A percentile compares a stretch with the other conserved stretches of the same genome.
Evolutionary conservation across 2,888 invertebrate species (phyloP).

Genomic region (Polydesmus complanatus): DNA sequence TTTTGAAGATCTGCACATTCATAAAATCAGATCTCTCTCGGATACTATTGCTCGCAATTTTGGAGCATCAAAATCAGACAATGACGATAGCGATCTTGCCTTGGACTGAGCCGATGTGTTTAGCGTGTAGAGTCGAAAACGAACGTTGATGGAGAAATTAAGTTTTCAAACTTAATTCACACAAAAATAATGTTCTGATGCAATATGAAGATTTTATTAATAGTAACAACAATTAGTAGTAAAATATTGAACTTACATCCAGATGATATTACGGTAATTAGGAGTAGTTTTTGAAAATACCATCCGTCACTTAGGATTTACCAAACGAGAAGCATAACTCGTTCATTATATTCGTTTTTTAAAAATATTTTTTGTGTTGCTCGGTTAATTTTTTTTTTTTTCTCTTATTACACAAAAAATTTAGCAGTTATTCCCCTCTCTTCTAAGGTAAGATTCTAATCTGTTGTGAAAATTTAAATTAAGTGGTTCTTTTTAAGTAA

Average conservation of each 20-base stretch:
- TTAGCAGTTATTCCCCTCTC: neutral
- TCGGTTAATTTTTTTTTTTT: neutral
- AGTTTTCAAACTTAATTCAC: neutral
- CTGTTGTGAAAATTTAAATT: no score
- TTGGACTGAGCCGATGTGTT: slow-evolving; percentile 13
- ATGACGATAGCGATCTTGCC: slow-evolving; percentile 21
- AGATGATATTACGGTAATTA: neutral
- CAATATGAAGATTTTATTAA: neutral
- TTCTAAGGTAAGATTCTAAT: no score
- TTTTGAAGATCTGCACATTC: slow-evolving; percentile 42
- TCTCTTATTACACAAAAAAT: neutral
- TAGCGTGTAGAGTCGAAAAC: neutral
- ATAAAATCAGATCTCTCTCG: slow-evolving; percentile 59
- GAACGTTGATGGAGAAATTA: neutral
- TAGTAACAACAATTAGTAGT: neutral
- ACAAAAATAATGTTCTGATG: neutral
- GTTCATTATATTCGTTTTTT: no score
- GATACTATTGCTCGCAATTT: slow-evolving; percentile 62
- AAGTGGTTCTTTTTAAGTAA: neutral
- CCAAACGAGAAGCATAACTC: no score
- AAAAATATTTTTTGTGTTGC: neutral
- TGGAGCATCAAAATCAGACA: slow-evolving; percentile 32
- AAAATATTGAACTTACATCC: neutral
- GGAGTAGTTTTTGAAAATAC: neutral
- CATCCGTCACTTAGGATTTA: neutral